These are phyloP conservation scores for Danio choprae DNA, from an alignment of 2,797 vertebrate species.

Conservation along the genomic window DNA sequence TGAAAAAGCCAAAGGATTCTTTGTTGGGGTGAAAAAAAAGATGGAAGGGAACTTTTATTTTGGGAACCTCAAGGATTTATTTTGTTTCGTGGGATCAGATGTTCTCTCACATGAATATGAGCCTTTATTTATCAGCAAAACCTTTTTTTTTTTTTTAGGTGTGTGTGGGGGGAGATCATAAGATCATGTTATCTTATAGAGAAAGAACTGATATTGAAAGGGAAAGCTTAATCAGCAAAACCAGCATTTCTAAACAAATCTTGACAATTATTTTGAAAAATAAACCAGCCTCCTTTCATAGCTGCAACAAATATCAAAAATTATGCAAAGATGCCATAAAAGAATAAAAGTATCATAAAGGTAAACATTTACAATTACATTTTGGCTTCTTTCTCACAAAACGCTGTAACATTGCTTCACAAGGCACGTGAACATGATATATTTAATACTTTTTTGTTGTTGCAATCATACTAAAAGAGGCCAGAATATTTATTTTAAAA, in stretches of 20 bases:
- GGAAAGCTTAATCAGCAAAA: conserved; percentile 5
- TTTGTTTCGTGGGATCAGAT: conserved; percentile 66
- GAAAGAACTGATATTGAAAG: neutral
- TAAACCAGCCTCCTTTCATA: neutral
- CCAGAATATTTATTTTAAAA: neutral
- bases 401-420: neutral
- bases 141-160: neutral
- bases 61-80: conserved; percentile 53
- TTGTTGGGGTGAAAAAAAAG: conserved; percentile 45
- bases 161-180: no score
- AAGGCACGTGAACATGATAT: neutral
- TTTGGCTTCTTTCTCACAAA: neutral
- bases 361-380: neutral
- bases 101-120: conserved; percentile 68
- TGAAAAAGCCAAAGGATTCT: conserved; percentile 53
- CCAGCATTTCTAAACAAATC: conserved; percentile 5
- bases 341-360: neutral
- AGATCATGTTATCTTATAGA: conserved; percentile 3
- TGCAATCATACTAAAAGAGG: neutral
- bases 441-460: neutral
- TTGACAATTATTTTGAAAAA: neutral
- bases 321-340: conserved; percentile 6
- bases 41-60: conserved; percentile 58
- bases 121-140: conserved; percentile 26
- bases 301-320: neutral